phyloP scores from a whole-genome alignment of 2,888 invertebrate genomes.

The Dicycla oo region DNA sequence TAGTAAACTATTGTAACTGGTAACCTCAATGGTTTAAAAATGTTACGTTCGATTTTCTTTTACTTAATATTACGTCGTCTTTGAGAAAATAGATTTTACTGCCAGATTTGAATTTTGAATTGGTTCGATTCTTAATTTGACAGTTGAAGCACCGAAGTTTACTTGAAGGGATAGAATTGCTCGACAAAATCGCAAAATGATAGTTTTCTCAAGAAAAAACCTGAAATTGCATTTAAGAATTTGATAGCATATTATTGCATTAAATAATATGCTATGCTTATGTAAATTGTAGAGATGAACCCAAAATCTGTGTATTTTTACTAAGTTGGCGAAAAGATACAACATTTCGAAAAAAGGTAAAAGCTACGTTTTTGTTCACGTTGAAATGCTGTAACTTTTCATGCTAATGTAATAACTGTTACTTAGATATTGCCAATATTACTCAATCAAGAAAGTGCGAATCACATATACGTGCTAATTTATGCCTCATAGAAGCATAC shows the following conservation, averaged over 20 bases:
- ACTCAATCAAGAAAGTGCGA: conserved; percentile 42
- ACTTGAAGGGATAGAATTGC: no score
- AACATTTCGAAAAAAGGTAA: background rate
- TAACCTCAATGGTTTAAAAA: conserved; percentile 37
- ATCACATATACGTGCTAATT: conserved; percentile 28
- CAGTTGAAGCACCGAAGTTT: background rate
- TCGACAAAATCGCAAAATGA: background rate
- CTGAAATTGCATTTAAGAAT: background rate
- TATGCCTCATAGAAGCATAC: conserved; percentile 1
- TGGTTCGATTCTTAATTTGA: background rate
- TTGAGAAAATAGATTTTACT: background rate
- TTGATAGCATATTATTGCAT: no score
- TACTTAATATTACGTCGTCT: background rate
- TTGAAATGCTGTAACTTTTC: conserved; percentile 6
- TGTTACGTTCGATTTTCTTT: conserved; percentile 24
- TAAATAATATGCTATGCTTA: no score
- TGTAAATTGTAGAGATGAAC: no score
- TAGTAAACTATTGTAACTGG: conserved; percentile 49
- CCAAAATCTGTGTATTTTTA: no score
- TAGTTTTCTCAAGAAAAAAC: background rate
- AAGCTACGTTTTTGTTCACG: background rate
- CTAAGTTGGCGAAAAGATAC: background rate
- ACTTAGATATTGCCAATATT: conserved; percentile 9
- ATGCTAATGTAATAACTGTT: conserved; percentile 9
- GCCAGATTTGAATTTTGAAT: background rate